Evolutionary conservation across 2,797 vertebrate species (phyloP).

Genomic region (Lepus townsendii): DNA sequence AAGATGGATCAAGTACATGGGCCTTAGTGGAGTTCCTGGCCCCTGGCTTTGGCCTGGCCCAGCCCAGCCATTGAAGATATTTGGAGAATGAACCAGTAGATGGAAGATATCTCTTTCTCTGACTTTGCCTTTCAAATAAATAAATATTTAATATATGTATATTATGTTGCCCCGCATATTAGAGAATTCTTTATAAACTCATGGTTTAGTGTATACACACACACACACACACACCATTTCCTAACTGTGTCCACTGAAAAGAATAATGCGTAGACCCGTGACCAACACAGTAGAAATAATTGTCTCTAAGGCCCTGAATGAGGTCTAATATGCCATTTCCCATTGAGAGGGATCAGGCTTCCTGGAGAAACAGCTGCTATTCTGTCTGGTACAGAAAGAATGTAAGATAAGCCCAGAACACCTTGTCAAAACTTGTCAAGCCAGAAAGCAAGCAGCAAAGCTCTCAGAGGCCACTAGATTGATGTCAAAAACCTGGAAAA

Average conservation of each 20-base stretch:
- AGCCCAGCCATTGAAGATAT: too few species aligned
- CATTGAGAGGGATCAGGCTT: background rate
- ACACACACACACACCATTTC: background rate
- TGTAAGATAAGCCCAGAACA: constrained; percentile 32
- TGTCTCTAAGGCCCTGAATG: background rate
- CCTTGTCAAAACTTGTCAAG: background rate
- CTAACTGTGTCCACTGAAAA: constrained; percentile 28
- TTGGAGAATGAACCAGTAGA: too few species aligned
- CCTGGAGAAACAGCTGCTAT: constrained; percentile 41
- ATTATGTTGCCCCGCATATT: too few species aligned
- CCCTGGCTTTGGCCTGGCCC: too few species aligned
- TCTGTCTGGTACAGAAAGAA: background rate
- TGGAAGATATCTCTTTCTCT: too few species aligned
- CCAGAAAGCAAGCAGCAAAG: constrained; percentile 1
- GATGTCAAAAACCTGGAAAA: background rate
- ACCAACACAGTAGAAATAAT: constrained; percentile 6
- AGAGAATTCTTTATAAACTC: background rate
- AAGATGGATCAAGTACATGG: too few species aligned
- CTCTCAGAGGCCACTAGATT: background rate
- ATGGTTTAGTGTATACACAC: background rate
- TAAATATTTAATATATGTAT: too few species aligned
- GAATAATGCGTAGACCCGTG: background rate
- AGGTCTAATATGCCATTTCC: background rate
- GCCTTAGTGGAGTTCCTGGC: too few species aligned
- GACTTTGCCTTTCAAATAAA: too few species aligned